Base-by-base conservation (phyloP, 2,888 invertebrate genomes). In the Synergus itoensis region DNA sequence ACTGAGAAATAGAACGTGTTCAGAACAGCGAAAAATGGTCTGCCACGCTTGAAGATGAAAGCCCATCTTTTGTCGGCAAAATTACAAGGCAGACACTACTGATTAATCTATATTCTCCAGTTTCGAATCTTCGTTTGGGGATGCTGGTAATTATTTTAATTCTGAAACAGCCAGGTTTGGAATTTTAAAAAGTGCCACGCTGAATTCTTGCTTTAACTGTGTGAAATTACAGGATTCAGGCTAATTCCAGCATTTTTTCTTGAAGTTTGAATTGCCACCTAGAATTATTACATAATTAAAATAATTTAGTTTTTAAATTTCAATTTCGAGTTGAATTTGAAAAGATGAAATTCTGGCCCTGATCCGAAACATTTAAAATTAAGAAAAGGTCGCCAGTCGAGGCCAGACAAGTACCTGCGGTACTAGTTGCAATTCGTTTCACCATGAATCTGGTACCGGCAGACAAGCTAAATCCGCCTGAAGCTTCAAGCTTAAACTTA, bases 31-130 rank as follows among this genome's bases (percentile, higher is more conserved):
- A 45, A 69, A 69, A 69, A 69, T 69, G 21, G 69, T 28, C 69
- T 69, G 69, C 69, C 69, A 69, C 69, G 69, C 12, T 69, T 45
- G 28, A 69, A 28, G 43, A 69, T 48, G 69, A 69, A 48, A 69
- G 69, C 48, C 43, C 69, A 69, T 69, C 69, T 45, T 69, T 69
- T 69, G 69, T 69, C 69, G 69, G 69, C 28, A 69, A 43, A 48
- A 69, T 48, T 69, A 69, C 69, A 43, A 45, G 69, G 16, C 45
- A 69, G 69, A 48, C 69, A 69, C 69, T 69, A 48, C 69, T 45
- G 45, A 45, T 69, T 69, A 28, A 69, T 45, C 69, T 69, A 11
- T 48, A 8, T 69, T 18, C 69, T 11, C 40, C 11, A 43, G 18
- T 67, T 21, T 67, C 18, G 18, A 41, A 45, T 43, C 12, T 48